Conservation (phyloP, 2,797 vertebrate genomes). For the Ataeniobius toweri region DNA sequence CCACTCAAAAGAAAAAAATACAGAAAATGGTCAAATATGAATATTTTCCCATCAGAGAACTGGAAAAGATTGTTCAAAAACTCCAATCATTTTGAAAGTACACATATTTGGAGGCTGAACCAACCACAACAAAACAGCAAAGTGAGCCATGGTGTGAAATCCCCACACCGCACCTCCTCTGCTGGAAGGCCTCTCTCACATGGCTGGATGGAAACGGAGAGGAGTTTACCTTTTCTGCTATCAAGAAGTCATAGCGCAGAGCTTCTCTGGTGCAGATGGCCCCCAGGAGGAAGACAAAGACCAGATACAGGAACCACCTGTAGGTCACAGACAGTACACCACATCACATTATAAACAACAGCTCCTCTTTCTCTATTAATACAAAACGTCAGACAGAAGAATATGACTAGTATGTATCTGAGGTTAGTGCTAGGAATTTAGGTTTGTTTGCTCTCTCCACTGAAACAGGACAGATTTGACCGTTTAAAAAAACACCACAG, state of each 20-base stretch:
- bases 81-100: not conserved
- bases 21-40: not conserved
- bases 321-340: slow-evolving; percentile 66
- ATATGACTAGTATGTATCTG: slow-evolving; percentile 6
- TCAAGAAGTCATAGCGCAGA: slow-evolving; percentile 95
- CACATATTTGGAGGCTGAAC: slow-evolving; percentile 9
- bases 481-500: slow-evolving; percentile 11
- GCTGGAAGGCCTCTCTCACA: slow-evolving; percentile 9
- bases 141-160: slow-evolving; percentile 29
- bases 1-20: not conserved
- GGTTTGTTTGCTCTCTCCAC: slow-evolving; percentile 12
- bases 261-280: slow-evolving; percentile 93
- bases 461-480: slow-evolving; percentile 15
- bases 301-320: slow-evolving; percentile 99
- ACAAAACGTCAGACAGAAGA: slow-evolving; percentile 28
- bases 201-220: slow-evolving; percentile 36
- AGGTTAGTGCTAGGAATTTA: not conserved
- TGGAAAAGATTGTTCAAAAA: not conserved
- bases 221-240: slow-evolving; percentile 94
- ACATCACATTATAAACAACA: slow-evolving; percentile 35
- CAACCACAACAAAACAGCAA: slow-evolving; percentile 21
- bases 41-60: not conserved
- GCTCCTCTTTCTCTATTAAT: slow-evolving; percentile 42
- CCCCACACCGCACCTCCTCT: slow-evolving; percentile 18
- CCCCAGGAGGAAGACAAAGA: slow-evolving; percentile 96